Evolutionary conservation across 2,113 vertebrate species (phyloP).

Genomic region (Gymnocephalus cernua): DNA sequence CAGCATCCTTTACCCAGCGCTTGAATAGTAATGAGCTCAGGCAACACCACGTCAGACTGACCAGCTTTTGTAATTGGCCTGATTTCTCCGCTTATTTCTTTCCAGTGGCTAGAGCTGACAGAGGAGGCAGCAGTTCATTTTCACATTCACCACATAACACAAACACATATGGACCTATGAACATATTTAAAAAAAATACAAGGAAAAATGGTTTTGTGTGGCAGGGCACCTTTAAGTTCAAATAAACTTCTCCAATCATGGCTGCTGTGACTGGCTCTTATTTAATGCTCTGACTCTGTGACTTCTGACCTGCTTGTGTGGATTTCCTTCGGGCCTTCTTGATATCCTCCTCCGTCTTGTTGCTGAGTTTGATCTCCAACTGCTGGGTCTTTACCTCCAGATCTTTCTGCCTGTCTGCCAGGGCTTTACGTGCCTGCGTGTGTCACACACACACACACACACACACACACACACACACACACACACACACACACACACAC

Average conservation of each 20-base stretch:
- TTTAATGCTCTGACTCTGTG: background rate
- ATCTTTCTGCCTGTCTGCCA: conserved; percentile 97
- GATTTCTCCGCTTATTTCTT: no score
- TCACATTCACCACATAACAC: no score
- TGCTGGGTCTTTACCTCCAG: conserved; percentile 98
- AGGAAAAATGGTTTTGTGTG: no score
- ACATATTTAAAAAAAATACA: no score
- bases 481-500: conserved; percentile 23
- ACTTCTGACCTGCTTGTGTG: conserved; percentile 94
- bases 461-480: conserved; percentile 13
- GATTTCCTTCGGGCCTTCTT: conserved; percentile 98
- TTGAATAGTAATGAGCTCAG: no score
- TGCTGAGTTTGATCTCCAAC: conserved; percentile 96
- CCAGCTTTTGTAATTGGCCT: no score
- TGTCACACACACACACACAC: background rate
- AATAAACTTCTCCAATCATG: background rate
- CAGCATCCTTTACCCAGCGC: no score
- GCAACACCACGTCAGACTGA: no score
- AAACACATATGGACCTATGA: no score
- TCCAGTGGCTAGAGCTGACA: no score
- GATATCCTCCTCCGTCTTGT: conserved; percentile 98
- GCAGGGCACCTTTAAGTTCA: no score
- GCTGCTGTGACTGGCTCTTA: background rate
- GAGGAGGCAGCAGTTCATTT: no score
- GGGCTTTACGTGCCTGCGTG: conserved; percentile 93